These are phyloP conservation scores for Rhinoptilus africanus DNA, from an alignment of 2,113 vertebrate species.

Conservation along the genomic window DNA sequence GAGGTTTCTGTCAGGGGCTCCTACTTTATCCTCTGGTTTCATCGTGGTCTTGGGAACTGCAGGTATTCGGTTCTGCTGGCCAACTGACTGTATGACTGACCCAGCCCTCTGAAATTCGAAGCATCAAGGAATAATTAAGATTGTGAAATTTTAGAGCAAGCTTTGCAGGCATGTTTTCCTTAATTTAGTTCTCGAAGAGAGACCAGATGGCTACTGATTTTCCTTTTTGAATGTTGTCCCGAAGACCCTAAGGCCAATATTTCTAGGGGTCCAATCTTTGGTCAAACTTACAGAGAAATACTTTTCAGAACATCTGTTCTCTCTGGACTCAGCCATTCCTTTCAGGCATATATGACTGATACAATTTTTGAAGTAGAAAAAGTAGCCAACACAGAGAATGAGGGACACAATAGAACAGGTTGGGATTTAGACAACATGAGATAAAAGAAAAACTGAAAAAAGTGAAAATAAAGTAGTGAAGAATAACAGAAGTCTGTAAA, in stretches of 20 bases:
- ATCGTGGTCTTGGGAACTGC: not conserved
- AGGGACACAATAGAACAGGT: not conserved
- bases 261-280: not conserved
- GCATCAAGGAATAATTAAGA: not conserved
- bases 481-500: not conserved
- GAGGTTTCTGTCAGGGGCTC: fast-evolving
- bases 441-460: not conserved
- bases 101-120: not conserved
- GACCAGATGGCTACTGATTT: not conserved
- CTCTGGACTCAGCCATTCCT: not conserved
- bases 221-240: not conserved
- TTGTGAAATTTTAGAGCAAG: not conserved
- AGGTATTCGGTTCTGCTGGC: not conserved
- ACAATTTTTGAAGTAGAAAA: not conserved
- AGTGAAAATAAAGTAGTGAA: not conserved
- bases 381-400: not conserved
- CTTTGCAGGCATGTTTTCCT: not conserved
- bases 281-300: not conserved
- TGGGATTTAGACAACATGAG: not conserved
- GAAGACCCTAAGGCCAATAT: not conserved
- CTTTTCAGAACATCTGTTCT: not conserved
- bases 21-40: not conserved
- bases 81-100: not conserved
- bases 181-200: not conserved
- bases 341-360: not conserved